These are phyloP conservation scores for Luehdorfia chinensis DNA, from an alignment of 1,140 invertebrate species.

Conservation along the genomic window DNA sequence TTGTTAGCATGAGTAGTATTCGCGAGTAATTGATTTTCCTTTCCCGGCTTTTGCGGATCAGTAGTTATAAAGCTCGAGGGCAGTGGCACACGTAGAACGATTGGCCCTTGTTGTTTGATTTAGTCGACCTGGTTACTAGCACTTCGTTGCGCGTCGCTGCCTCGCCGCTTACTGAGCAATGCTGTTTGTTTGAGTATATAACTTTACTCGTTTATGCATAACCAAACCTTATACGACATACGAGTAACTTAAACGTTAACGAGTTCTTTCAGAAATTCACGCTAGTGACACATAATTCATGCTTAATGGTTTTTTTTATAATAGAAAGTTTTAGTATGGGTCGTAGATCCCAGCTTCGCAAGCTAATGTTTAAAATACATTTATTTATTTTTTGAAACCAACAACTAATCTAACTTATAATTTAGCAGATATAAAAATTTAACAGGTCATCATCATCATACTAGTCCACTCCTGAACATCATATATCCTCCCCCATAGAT, in stretches of 20 bases:
- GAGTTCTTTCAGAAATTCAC: not conserved
- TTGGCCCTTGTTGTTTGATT: conserved; percentile 61
- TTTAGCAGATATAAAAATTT: no score
- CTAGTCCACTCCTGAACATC: no score
- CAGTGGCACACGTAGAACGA: conserved; percentile 41
- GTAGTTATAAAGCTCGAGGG: conserved; percentile 26
- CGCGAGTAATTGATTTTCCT: conserved; percentile 14
- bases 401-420: no score
- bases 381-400: no score
- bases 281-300: no score
- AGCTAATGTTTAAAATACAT: no score
- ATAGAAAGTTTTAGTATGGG: no score
- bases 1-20: not conserved
- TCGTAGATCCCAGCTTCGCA: no score
- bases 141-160: conserved; percentile 30
- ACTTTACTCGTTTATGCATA: conserved; percentile 9
- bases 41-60: conserved; percentile 29
- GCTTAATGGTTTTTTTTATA: no score
- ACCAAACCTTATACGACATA: not conserved
- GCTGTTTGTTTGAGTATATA: conserved; percentile 14
- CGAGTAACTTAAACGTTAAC: not conserved
- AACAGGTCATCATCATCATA: no score
- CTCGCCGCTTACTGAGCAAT: conserved; percentile 20
- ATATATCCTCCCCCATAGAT: no score
- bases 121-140: conserved; percentile 46